Evolutionary conservation across 2,797 vertebrate species (phyloP).

Genomic region (Melanotaenia nigrans): DNA sequence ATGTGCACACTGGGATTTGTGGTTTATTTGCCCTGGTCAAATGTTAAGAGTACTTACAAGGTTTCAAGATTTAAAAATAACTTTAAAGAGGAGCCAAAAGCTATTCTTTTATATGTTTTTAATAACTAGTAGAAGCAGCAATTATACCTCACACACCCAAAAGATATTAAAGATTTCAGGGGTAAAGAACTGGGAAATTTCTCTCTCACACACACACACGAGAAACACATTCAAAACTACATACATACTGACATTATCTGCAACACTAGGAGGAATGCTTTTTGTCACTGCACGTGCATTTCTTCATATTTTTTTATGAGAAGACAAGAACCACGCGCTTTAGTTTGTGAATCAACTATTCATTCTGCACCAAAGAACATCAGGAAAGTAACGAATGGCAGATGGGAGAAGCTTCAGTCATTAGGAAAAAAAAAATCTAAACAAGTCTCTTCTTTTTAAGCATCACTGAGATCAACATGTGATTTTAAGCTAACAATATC

Average conservation of each 20-base stretch:
- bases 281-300: slow-evolving; percentile 20
- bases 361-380: slow-evolving; percentile 32
- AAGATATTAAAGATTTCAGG: slow-evolving; percentile 32
- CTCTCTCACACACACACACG: too few species aligned
- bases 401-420: slow-evolving; percentile 41
- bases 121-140: slow-evolving; percentile 72
- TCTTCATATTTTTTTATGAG: slow-evolving; percentile 4
- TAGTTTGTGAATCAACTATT: slow-evolving; percentile 23
- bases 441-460: slow-evolving; percentile 37
- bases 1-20: slow-evolving; percentile 71
- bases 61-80: not conserved
- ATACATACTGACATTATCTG: slow-evolving; percentile 35
- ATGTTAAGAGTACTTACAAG: slow-evolving; percentile 1
- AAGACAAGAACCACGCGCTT: not conserved
- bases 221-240: slow-evolving; percentile 36
- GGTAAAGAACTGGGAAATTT: slow-evolving; percentile 28
- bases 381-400: slow-evolving; percentile 30
- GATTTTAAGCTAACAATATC: slow-evolving; percentile 28
- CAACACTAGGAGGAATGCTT: slow-evolving; percentile 42
- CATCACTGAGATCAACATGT: slow-evolving; percentile 23
- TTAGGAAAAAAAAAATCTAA: slow-evolving; percentile 12
- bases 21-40: slow-evolving; percentile 36
- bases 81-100: not conserved
- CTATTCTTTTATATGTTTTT: slow-evolving; percentile 59
- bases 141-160: slow-evolving; percentile 53